Conservation (phyloP, 2,888 invertebrate genomes). For the Meghimatium bilineatum region DNA sequence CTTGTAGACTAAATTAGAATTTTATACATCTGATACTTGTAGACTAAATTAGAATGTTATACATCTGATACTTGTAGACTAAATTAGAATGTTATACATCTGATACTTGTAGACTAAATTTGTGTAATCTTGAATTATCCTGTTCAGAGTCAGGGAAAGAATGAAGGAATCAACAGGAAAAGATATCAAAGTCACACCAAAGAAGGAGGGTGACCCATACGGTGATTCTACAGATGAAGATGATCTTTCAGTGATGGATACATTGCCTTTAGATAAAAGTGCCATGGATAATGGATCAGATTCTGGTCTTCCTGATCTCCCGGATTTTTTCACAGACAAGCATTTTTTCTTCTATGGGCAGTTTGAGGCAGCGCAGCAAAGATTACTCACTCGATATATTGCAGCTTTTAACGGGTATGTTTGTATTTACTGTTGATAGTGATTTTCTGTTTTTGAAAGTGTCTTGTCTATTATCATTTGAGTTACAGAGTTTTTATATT, state of each 20-base stretch:
- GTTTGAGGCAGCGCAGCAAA: conserved; percentile 61
- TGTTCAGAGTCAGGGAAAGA: conserved; percentile 48
- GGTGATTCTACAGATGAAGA: conserved; percentile 72
- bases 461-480: no score
- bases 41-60: no score
- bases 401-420: conserved; percentile 82
- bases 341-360: conserved; percentile 75
- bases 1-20: no score
- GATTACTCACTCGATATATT: conserved; percentile 75
- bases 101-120: no score
- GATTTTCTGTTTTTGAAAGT: no score
- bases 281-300: conserved; percentile 53
- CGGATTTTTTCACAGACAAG: conserved; percentile 72
- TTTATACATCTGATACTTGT: no score
- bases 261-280: conserved; percentile 10
- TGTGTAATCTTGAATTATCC: neutral
- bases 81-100: no score
- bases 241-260: conserved; percentile 46
- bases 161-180: neutral
- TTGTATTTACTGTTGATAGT: neutral
- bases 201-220: conserved; percentile 58
- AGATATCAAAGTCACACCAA: conserved; percentile 26
- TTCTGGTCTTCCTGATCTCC: conserved; percentile 70
- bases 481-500: no score
- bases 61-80: no score